Conservation (phyloP, 2,113 vertebrate genomes). For the Globicephala melas region DNA sequence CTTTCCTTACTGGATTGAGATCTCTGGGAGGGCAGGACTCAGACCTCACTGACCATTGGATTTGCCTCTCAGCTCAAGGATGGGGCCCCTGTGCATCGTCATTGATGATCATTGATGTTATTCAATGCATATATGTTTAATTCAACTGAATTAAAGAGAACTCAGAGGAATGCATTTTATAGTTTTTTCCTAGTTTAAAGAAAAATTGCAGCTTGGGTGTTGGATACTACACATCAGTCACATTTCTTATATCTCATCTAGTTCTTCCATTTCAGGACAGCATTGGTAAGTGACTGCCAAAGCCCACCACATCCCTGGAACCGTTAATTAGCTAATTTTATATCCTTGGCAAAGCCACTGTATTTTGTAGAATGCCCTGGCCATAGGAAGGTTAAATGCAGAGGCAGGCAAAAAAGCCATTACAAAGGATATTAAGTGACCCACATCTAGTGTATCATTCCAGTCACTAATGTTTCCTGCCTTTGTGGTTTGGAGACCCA, state of each 20-base stretch:
- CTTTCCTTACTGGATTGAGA: background rate
- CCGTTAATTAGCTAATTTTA: conserved; percentile 28
- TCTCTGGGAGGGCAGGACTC: background rate
- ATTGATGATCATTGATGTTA: background rate
- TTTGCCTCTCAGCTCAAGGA: background rate
- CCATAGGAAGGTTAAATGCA: conserved; percentile 30
- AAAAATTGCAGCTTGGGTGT: background rate
- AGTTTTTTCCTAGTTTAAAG: background rate
- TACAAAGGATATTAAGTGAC: conserved; percentile 31
- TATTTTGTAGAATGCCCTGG: background rate
- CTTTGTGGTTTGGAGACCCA: conserved; percentile 55
- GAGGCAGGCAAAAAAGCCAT: conserved; percentile 41
- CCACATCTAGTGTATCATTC: background rate
- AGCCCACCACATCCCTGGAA: background rate
- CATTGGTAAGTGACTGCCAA: background rate
- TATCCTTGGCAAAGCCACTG: background rate
- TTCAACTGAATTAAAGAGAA: background rate
- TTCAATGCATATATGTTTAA: background rate
- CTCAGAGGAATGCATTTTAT: background rate
- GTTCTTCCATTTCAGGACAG: background rate
- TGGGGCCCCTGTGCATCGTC: background rate
- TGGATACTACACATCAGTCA: background rate
- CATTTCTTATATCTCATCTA: background rate
- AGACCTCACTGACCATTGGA: background rate
- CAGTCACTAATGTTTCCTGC: conserved; percentile 35